Conservation (phyloP, 2,797 vertebrate genomes). For the Zalophus californianus region DNA sequence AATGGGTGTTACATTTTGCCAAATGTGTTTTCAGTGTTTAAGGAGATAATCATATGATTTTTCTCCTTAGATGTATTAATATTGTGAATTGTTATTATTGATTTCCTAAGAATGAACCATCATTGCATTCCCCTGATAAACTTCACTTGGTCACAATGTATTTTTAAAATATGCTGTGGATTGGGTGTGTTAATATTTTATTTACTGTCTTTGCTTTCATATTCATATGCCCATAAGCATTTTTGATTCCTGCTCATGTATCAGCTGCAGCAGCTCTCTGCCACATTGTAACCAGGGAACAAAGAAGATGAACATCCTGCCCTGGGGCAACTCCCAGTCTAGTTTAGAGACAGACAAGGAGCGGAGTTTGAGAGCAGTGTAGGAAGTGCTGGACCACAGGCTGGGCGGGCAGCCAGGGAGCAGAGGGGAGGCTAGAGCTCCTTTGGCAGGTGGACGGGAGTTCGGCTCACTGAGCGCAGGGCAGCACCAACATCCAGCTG, state of each 20-base stretch:
- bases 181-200: slow-evolving; percentile 7
- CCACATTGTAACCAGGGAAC: background rate
- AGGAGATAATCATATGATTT: slow-evolving; percentile 4
- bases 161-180: background rate
- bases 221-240: background rate
- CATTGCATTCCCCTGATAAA: slow-evolving; percentile 44
- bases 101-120: slow-evolving; percentile 21
- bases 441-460: background rate
- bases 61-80: background rate
- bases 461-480: rapidly evolving
- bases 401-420: background rate
- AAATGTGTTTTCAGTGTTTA: slow-evolving; percentile 14
- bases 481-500: rapidly evolving
- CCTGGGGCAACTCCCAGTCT: background rate
- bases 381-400: background rate
- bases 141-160: background rate
- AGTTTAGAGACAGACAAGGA: background rate
- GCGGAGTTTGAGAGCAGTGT: rapidly evolving
- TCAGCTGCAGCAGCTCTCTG: background rate
- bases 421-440: background rate
- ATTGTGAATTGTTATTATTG: background rate
- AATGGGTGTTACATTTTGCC: background rate
- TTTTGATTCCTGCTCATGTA: background rate
- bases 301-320: background rate
- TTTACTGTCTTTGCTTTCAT: background rate